A percentile compares a stretch with the other conserved stretches of the same genome.
Conservation (phyloP, 2,797 vertebrate genomes). For the Eurystomus glaucurus region DNA sequence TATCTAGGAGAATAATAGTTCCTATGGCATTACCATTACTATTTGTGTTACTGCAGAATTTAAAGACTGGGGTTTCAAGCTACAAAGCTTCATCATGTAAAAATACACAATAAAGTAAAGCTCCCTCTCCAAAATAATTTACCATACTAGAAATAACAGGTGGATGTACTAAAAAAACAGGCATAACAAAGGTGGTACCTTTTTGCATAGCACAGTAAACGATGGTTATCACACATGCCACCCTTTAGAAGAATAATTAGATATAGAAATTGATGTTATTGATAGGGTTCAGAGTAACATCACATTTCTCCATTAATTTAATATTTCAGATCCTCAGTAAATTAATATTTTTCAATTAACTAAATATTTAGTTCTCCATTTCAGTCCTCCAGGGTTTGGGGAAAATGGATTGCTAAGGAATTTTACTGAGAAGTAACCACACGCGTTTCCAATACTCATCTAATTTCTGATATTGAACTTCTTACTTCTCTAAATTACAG, state of each 20-base stretch:
- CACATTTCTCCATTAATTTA: neutral
- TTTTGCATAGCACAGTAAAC: neutral
- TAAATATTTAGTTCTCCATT: neutral
- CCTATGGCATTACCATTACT: neutral
- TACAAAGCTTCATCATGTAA: neutral
- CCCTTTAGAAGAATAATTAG: neutral
- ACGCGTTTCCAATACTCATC: neutral
- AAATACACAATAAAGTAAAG: neutral
- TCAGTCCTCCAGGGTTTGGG: neutral
- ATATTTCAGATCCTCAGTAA: neutral
- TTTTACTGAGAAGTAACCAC: neutral
- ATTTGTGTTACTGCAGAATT: neutral
- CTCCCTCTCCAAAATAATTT: neutral
- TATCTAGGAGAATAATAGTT: neutral
- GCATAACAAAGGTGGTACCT: neutral
- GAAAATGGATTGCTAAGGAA: neutral
- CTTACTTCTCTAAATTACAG: neutral
- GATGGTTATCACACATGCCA: neutral
- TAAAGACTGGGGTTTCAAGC: neutral
- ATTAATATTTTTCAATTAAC: neutral
- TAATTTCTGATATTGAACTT: constrained; percentile 1
- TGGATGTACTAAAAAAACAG: neutral
- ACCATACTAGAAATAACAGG: rapidly evolving
- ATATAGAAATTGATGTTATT: neutral
- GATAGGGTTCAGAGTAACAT: neutral